Evolutionary conservation across 2,888 invertebrate species (phyloP), one percentile per base, ranked within the genome.

Genomic region (Chaetogeoica ovagalla): DNA sequence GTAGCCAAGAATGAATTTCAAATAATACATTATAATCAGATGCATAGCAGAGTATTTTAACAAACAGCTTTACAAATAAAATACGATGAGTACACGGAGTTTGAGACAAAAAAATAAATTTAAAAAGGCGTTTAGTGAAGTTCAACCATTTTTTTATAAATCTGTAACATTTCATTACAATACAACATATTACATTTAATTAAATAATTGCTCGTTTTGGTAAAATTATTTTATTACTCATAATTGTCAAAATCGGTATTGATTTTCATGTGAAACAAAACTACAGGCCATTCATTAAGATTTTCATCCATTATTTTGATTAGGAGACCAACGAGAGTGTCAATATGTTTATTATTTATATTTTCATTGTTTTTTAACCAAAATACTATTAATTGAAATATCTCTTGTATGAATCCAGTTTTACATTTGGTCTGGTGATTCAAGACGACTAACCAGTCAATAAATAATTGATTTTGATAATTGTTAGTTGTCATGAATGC

Each of bases 1-100:
- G 70, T 63, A 79, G 13, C 69, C 79, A 79, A 71, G 79, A 71
- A 63, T 71, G 65, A 65, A 79, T 71, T 55, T 79, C 79, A 79
- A 79, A 79, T 79, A 79, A 30, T 57, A 63, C 39, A 57, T 79
- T 63, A 57, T 79, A 79, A 30, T 79, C 57, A 19, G 79, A 63
- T 37, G 57, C 13, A 63, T 8, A 30, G 39, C 39, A 9, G 15
- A 79, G 19, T 71, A 71, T 57, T 57, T 79, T 8, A n/a, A 79
- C 57, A 71, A 79, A 79, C n/a, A 79, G 21, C 57, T 23, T 71
- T 39, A 79, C n/a, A 63, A 79, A 79, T 43, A 13, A 39, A 65
- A 0, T 43, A 62, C 79, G 79, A 23, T 79, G 23, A n/a, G 39
- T 71, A 9, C 55, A 62, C 15, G 71, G 65, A 23, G 63, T 57